Evolutionary conservation across 2,888 invertebrate genomes (phyloP), one percentile per base, ranked within the genome.

Genomic region (Buathra laborator): DNA sequence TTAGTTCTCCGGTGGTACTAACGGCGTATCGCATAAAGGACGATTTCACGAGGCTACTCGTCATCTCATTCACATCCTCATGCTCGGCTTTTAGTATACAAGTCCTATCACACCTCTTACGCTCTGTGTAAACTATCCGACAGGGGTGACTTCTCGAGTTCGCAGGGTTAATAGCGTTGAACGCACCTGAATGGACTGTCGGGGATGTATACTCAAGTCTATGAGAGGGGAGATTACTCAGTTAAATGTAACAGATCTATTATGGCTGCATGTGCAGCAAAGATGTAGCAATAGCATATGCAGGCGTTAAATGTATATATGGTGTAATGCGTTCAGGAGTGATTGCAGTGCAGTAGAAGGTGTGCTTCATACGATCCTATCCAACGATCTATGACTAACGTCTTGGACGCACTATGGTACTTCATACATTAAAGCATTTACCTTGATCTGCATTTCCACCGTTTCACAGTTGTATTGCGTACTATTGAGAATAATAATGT

Each of bases 91-190:
- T 44, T 12, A 24, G 24, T 12, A 44, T 19, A 67, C 19, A 19
- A 67, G 32, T 12, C 9, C 24, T n/a, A 68, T 46, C n/a, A 14
- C 46, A 29, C 67, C 29, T 29, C 12, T 70, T 51, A 32, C 48
- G 24, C 68, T 29, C 29, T 44, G 19, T 24, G 46, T 14, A 46
- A 44, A 14, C 67, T 67, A 46, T 67, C 46, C 46, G 14, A 29
- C n/a, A 14, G 29, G 29, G 48, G 19, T 46, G 67, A 12, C 67
- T 24, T 24, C 32, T 68, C 46, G 29, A 48, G 29, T 19, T 24
- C 29, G 68, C 68, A 24, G 24, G 46, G 6, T 29, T 68, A 68
- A 67, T 44, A 44, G 44, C 46, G 67, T 68, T 68, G 29, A 14
- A 24, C 37, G 66, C 43, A 44, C 66, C 16, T 44, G 16, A 66